Evolutionary conservation across 2,113 vertebrate species (phyloP).

Genomic region (Uropsilus gracilis): DNA sequence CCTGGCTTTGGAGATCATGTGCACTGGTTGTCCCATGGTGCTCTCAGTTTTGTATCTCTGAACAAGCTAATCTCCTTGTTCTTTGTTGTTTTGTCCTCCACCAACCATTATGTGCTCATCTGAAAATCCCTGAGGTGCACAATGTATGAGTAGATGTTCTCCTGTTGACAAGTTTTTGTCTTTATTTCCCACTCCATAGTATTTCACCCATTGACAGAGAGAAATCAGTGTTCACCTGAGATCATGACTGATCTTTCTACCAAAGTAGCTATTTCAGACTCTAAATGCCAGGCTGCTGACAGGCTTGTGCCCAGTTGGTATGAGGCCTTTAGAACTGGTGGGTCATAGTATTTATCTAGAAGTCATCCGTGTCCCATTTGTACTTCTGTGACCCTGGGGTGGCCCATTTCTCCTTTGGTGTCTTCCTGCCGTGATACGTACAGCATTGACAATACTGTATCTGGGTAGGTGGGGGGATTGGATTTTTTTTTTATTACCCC

Average conservation of each 20-base stretch:
- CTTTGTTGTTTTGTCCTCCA: background rate
- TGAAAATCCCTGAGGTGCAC: background rate
- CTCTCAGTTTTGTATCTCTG: background rate
- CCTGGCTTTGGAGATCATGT: background rate
- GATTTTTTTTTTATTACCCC: background rate
- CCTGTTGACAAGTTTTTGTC: background rate
- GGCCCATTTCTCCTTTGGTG: background rate
- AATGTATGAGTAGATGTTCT: background rate
- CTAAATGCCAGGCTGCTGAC: constrained; percentile 27
- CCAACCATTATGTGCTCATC: background rate
- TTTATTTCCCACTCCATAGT: background rate
- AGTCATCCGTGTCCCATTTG: background rate
- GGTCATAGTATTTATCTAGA: background rate
- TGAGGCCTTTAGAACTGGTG: background rate
- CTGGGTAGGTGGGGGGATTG: no score
- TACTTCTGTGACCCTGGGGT: background rate
- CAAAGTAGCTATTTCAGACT: constrained; percentile 7
- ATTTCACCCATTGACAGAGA: background rate
- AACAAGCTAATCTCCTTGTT: background rate
- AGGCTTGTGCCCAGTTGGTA: fast-evolving
- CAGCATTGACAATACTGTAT: background rate
- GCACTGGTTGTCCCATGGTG: background rate
- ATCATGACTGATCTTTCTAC: constrained; percentile 43
- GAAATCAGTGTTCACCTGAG: constrained; percentile 43
- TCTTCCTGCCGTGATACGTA: background rate